Percentiles rank a stretch among this genome's conserved stretches.
Conservation (phyloP, 1,140 invertebrate genomes). For the Colletes gigas region DNA sequence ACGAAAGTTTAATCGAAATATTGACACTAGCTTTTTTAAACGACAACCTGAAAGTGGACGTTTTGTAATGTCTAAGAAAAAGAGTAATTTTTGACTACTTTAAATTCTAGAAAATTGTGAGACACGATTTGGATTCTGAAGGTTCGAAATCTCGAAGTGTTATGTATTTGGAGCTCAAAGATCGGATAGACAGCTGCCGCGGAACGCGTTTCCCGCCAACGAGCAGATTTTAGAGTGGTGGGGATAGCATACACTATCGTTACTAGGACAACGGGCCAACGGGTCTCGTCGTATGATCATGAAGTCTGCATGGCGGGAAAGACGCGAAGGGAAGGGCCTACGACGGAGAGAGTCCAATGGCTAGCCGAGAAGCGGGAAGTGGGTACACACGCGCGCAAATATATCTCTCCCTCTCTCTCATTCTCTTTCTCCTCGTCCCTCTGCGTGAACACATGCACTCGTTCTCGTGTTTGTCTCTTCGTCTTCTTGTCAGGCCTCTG, state of each 20-base stretch:
- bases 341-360: constrained; percentile 16
- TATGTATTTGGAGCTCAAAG: not conserved
- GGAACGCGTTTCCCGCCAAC: constrained; percentile 71
- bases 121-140: not conserved
- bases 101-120: not conserved
- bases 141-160: not conserved
- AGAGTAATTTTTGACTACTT: not conserved
- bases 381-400: constrained; percentile 11
- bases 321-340: not conserved
- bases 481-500: constrained; percentile 26
- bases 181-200: constrained; percentile 59
- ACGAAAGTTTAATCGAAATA: too few relatives aligned
- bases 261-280: constrained; percentile 17
- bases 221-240: not conserved
- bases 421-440: not conserved
- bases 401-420: not conserved
- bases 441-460: constrained; percentile 20
- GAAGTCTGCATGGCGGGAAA: constrained; percentile 34
- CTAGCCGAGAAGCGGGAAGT: constrained; percentile 21
- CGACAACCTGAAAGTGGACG: too few relatives aligned
- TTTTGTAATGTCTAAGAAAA: too few relatives aligned
- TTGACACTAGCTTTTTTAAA: too few relatives aligned
- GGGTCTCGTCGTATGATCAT: not conserved
- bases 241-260: constrained; percentile 14
- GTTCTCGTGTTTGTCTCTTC: constrained; percentile 23